Percentiles rank a stretch among this genome's conserved stretches.
Evolutionary conservation across 2,888 invertebrate genomes (phyloP).

Genomic region (Spilosoma lubricipeda): DNA sequence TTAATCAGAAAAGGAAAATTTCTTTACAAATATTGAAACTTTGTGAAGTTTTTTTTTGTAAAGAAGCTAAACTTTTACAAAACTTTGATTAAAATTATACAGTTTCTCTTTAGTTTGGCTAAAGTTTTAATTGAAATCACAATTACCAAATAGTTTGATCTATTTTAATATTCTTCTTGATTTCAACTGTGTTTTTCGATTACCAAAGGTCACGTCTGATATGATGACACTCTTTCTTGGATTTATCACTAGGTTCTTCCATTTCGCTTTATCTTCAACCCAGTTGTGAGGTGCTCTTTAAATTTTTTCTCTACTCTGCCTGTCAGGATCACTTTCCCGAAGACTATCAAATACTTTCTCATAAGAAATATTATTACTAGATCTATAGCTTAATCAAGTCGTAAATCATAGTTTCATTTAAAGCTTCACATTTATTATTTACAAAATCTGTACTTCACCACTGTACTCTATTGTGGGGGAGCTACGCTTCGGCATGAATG

Average conservation of each 20-base stretch:
- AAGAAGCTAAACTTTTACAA: conserved; percentile 21
- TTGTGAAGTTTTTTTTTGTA: conserved; percentile 30
- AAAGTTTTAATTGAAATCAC: conserved; percentile 50
- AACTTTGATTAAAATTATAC: conserved; percentile 42
- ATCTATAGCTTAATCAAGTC: not conserved
- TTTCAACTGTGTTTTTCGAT: not conserved
- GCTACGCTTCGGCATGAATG: too few relatives aligned
- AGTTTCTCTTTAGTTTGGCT: conserved; percentile 32
- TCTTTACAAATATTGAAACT: conserved; percentile 21
- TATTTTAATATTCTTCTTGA: conserved; percentile 20
- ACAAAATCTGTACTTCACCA: too few relatives aligned
- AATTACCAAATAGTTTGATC: conserved; percentile 22
- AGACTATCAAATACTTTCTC: not conserved
- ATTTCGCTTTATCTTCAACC: not conserved
- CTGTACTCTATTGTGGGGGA: too few relatives aligned
- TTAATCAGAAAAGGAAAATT: conserved; percentile 13
- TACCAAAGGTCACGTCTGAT: not conserved
- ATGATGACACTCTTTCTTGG: not conserved
- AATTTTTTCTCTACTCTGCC: not conserved
- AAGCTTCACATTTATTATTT: too few relatives aligned
- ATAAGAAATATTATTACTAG: not conserved
- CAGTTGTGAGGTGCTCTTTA: too few relatives aligned
- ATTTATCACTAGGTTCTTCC: not conserved
- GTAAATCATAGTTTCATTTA: not conserved
- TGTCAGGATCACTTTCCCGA: not conserved